Conservation (phyloP, 2,888 invertebrate species). For the Diplolepis rosae region DNA sequence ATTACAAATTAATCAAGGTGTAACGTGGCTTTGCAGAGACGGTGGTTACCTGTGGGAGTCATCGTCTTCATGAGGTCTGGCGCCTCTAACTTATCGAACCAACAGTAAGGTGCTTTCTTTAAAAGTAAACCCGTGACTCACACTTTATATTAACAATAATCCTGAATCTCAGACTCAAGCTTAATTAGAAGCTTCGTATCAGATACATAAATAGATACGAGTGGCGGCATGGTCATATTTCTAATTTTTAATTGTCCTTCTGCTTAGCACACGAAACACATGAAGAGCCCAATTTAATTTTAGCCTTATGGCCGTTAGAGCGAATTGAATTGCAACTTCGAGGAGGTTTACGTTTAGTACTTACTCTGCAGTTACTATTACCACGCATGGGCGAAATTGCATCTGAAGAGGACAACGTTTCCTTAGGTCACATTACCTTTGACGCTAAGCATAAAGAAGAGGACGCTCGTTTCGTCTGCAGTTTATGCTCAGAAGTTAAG, state of each 20-base stretch:
- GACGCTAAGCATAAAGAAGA: slow-evolving; percentile 21
- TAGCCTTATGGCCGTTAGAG: slow-evolving; percentile 5
- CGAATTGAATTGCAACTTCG: slow-evolving; percentile 24
- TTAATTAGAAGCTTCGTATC: neutral
- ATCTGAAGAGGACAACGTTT: slow-evolving; percentile 1
- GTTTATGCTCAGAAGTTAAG: neutral
- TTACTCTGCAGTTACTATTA: neutral
- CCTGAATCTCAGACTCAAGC: neutral
- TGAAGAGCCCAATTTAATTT: slow-evolving; percentile 19
- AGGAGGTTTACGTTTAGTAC: neutral
- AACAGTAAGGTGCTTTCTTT: neutral
- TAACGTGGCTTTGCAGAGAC: slow-evolving; percentile 24
- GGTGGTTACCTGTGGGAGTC: slow-evolving; percentile 25
- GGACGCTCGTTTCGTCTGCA: slow-evolving; percentile 4
- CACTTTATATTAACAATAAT: neutral
- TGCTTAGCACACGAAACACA: neutral
- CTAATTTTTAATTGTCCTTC: neutral
- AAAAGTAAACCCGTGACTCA: neutral
- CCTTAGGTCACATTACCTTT: slow-evolving; percentile 21
- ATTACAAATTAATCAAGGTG: slow-evolving; percentile 28
- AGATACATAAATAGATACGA: neutral
- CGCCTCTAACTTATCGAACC: neutral
- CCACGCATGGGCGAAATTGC: slow-evolving; percentile 5
- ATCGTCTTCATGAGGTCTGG: slow-evolving; percentile 18
- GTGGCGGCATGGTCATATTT: neutral